phyloP scores from a whole-genome alignment of 2,797 vertebrate species.

The Sebastiscus tertius region DNA sequence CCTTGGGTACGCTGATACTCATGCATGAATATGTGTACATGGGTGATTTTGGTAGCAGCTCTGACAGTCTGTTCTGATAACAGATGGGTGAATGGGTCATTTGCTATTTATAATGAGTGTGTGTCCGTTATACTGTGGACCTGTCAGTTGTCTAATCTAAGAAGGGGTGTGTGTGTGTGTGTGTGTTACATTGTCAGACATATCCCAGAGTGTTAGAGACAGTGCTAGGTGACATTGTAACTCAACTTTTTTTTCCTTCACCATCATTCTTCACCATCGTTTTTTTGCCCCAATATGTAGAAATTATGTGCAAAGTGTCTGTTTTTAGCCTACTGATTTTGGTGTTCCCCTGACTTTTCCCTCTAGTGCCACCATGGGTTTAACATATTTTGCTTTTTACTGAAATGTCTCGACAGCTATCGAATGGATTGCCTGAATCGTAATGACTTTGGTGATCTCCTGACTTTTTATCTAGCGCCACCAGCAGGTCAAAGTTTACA shows the following conservation, averaged over 20 bases:
- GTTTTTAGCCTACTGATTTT: neutral
- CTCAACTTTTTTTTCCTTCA: neutral
- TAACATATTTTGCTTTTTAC: neutral
- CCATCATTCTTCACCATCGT: neutral
- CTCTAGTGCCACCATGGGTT: neutral
- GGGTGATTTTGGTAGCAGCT: constrained; percentile 12
- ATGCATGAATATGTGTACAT: constrained; percentile 28
- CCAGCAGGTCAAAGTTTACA: neutral
- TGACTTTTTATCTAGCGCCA: neutral
- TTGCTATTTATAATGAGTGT: constrained; percentile 49
- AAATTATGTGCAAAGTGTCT: neutral
- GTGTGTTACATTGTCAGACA: constrained; percentile 3
- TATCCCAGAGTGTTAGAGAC: neutral
- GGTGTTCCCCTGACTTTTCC: neutral
- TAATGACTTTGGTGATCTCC: neutral
- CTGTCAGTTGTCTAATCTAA: constrained; percentile 30
- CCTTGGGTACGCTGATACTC: constrained; percentile 24
- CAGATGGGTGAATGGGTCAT: constrained; percentile 44
- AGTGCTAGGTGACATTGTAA: neutral
- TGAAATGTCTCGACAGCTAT: neutral
- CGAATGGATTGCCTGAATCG: neutral
- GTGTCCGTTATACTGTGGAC: neutral
- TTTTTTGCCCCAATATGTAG: neutral
- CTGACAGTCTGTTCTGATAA: constrained; percentile 33
- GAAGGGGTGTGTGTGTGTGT: neutral